phyloP scores from a whole-genome alignment of 2,797 vertebrate species.

The Sebastes minor region DNA sequence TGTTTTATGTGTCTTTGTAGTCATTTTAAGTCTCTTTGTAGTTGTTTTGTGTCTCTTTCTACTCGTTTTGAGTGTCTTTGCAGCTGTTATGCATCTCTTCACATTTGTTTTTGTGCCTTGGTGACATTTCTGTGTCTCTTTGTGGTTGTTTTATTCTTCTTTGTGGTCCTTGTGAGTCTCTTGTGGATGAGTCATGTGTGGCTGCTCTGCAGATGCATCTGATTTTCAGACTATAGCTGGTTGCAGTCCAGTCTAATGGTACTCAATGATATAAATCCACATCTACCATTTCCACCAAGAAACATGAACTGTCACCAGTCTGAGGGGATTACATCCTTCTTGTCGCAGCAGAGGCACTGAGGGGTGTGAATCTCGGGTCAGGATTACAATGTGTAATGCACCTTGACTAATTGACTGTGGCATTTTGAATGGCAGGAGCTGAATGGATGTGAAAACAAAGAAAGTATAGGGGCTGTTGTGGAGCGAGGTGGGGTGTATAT shows the following conservation, averaged over 20 bases:
- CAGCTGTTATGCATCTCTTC: too few species aligned
- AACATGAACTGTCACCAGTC: constrained; percentile 45
- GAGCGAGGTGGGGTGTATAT: constrained; percentile 23
- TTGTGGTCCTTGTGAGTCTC: too few species aligned
- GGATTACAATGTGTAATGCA: constrained; percentile 65
- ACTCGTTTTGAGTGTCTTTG: too few species aligned
- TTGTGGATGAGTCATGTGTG: neutral
- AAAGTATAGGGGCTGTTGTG: constrained; percentile 20
- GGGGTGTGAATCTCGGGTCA: constrained; percentile 62
- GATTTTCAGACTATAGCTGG: neutral
- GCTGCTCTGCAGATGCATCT: neutral
- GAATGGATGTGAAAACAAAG: constrained; percentile 49
- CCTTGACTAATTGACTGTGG: constrained; percentile 68
- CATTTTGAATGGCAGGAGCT: constrained; percentile 44
- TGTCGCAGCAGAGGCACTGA: constrained; percentile 26
- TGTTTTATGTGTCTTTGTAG: too few species aligned
- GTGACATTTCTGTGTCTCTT: too few species aligned
- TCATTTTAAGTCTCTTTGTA: too few species aligned
- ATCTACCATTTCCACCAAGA: constrained; percentile 10
- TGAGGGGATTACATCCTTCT: constrained; percentile 44
- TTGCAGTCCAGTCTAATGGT: neutral
- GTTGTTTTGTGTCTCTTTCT: too few species aligned
- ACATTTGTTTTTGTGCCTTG: too few species aligned
- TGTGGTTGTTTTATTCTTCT: too few species aligned
- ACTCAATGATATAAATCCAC: constrained; percentile 10